Conservation (phyloP, 2,113 vertebrate species). For the Strigops habroptila region DNA sequence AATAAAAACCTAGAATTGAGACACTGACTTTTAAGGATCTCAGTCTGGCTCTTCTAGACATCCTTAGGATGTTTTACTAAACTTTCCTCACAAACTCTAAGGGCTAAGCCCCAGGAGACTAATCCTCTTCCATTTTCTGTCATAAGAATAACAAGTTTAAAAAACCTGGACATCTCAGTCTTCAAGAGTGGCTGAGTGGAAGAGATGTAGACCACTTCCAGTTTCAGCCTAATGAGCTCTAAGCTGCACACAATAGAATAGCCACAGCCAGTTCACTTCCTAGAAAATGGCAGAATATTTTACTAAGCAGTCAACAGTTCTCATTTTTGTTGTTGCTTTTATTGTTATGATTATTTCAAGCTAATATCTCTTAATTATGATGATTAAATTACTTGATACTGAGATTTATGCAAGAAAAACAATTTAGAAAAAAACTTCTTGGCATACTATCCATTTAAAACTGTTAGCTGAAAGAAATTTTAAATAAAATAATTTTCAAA, state of each 20-base stretch:
- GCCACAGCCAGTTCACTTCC: neutral
- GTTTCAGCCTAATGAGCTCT: neutral
- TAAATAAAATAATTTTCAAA: neutral
- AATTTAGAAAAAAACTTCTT: neutral
- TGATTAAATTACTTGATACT: neutral
- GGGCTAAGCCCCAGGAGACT: neutral
- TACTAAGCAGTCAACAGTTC: neutral
- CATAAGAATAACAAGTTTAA: neutral
- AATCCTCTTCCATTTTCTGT: neutral
- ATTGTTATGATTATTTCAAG: neutral
- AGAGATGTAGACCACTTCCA: neutral
- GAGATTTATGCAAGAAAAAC: neutral
- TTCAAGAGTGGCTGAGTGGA: neutral
- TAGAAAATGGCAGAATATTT: neutral
- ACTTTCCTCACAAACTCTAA: neutral
- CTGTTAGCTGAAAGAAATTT: neutral
- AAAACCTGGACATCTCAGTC: neutral
- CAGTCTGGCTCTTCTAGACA: neutral
- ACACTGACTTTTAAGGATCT: neutral
- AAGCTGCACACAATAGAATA: neutral
- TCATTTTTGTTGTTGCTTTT: neutral
- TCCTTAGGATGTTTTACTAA: neutral
- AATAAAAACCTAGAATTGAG: neutral
- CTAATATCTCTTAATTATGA: neutral
- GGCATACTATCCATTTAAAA: neutral